phyloP scores from a whole-genome alignment of 2,797 vertebrate species.

The Anomalospiza imberbis region DNA sequence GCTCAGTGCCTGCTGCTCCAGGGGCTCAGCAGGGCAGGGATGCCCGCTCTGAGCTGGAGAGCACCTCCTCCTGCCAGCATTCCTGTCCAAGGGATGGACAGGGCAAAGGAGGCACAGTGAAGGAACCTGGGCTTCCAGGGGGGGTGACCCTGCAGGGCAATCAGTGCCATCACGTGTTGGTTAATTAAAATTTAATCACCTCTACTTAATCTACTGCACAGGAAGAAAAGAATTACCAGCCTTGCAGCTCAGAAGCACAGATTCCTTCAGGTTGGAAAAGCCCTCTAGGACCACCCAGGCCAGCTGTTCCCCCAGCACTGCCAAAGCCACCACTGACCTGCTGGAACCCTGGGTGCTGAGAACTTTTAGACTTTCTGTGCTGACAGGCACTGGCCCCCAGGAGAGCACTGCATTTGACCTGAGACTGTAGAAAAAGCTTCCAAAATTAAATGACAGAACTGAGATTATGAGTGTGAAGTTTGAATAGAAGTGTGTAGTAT shows the following conservation, averaged over 20 bases:
- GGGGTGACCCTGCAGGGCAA: neutral
- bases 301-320: neutral
- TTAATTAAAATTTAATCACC: constrained; percentile 29
- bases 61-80: neutral
- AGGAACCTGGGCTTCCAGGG: neutral
- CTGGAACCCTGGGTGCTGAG: neutral
- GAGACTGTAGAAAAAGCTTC: neutral
- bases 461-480: neutral
- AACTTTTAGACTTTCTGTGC: neutral
- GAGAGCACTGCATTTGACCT: neutral
- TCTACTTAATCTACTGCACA: neutral
- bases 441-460: neutral
- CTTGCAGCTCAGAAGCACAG: neutral
- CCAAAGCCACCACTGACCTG: neutral
- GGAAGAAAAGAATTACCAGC: neutral
- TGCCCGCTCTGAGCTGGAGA: neutral
- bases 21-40: neutral
- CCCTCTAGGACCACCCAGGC: neutral
- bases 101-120: neutral
- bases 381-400: neutral
- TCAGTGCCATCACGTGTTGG: neutral
- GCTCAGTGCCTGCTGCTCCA: neutral
- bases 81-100: neutral
- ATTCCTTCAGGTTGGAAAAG: neutral
- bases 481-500: neutral